Conservation (phyloP, 2,113 vertebrate genomes). For the Polypterus bichir region DNA sequence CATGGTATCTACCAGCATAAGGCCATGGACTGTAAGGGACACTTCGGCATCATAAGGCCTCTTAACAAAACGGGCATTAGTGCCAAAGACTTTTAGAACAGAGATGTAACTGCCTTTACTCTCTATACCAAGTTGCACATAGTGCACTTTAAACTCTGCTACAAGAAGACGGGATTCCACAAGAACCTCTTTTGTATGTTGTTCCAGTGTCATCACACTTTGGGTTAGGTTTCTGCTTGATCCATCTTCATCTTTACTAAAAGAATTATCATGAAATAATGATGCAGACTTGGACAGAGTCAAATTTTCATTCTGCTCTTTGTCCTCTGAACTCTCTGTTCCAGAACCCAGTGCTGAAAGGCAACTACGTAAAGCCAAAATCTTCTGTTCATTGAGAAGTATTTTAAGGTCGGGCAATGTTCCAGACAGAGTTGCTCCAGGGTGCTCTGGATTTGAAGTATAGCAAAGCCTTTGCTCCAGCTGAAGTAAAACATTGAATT, state of each 20-base stretch:
- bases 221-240: slow-evolving; percentile 83
- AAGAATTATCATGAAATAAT: slow-evolving; percentile 71
- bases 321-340: slow-evolving; percentile 27
- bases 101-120: slow-evolving; percentile 87
- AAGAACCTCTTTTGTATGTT: slow-evolving; percentile 82
- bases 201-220: slow-evolving; percentile 79
- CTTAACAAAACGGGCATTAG: slow-evolving; percentile 89
- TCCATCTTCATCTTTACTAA: slow-evolving; percentile 62
- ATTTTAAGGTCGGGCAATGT: slow-evolving; percentile 87
- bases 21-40: slow-evolving; percentile 83
- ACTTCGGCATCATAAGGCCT: slow-evolving; percentile 86
- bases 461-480: slow-evolving; percentile 85
- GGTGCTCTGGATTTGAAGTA: slow-evolving; percentile 87
- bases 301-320: slow-evolving; percentile 15
- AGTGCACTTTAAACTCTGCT: slow-evolving; percentile 88
- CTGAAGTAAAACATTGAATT: slow-evolving; percentile 86
- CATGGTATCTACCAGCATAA: slow-evolving; percentile 86
- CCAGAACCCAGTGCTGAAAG: slow-evolving; percentile 53
- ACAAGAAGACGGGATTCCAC: slow-evolving; percentile 88
- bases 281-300: slow-evolving; percentile 48
- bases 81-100: slow-evolving; percentile 91
- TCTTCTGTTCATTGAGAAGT: slow-evolving; percentile 91
- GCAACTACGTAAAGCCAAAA: slow-evolving; percentile 77
- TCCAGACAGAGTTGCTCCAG: slow-evolving; percentile 82
- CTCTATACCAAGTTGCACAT: slow-evolving; percentile 90